phyloP scores from a whole-genome alignment of 1,140 invertebrate species.

The Pygmarrhopalites habei region DNA sequence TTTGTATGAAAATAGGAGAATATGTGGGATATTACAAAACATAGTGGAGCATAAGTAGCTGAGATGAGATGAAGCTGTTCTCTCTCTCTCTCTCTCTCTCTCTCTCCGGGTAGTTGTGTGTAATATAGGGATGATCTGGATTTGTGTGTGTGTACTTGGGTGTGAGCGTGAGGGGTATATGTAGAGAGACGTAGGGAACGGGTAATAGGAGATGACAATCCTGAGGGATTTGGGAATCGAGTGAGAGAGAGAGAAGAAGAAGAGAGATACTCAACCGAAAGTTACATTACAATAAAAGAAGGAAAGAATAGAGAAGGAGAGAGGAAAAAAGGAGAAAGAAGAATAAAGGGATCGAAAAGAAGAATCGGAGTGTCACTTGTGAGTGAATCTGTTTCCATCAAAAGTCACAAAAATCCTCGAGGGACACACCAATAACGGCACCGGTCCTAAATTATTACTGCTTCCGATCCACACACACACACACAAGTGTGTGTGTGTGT shows the following conservation, averaged over 20 bases:
- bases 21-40: no score
- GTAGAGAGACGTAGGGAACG: constrained; percentile 4
- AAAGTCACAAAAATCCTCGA: constrained; percentile 35
- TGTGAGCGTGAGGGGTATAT: background rate
- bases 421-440: constrained; percentile 33
- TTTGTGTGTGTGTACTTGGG: no score
- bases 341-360: constrained; percentile 11
- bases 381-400: constrained; percentile 39
- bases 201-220: constrained; percentile 22
- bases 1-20: no score
- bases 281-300: constrained; percentile 28
- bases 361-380: constrained; percentile 36
- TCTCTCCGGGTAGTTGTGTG: no score
- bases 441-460: constrained; percentile 35
- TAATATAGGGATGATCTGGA: no score
- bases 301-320: constrained; percentile 3
- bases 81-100: no score
- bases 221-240: constrained; percentile 16
- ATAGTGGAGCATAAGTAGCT: no score
- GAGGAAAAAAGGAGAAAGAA: constrained; percentile 7
- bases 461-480: background rate
- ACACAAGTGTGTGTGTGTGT: no score
- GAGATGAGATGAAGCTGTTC: no score
- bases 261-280: constrained; percentile 5
- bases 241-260: no score